Evolutionary conservation across 2,888 invertebrate species (phyloP), one percentile per base, ranked within the genome.

Genomic region (Apotomis betuletana): DNA sequence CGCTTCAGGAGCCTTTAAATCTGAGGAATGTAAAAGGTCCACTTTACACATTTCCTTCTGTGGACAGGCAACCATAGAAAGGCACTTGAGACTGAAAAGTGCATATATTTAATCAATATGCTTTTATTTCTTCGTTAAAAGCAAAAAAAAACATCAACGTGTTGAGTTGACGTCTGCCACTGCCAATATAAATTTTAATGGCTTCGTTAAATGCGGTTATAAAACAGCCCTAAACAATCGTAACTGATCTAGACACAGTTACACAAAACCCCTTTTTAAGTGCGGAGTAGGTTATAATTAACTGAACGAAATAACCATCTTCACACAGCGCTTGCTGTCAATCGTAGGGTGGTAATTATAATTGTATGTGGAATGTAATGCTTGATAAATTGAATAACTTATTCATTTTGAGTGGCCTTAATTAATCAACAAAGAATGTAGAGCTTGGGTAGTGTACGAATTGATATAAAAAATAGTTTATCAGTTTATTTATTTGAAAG

Each of bases 321-420:
- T 67, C 46, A 58, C 58, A 10, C 59, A 54, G 58, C 62, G 46
- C 15, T 15, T 15, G 52, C 52, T 62, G 72, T 72, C 72, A 72
- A 62, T 67, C 54, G 6, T 51, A 12, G 44, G 65, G 38, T 15
- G 44, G 52, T 72, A 72, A 72, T 72, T 72, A 52, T 68, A 72
- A 63, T 62, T 59, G 67, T 62, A 61, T 6, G 41, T 6, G 41
- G 5, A 71, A 62, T 58, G 51, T 72, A 46, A 72, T 72, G 51
- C 61, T 63, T 72, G 72, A 72, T 72, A 54, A 68, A 72, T 72
- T 72, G 72, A 72, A 72, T 68, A 52, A 36, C 36, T 68, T 68
- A 59, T 15, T 52, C 38, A 62, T 58, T 72, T 27, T 59, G 68
- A 63, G 46, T 58, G 67, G 54, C 64, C 51, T 8, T 67, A 61